Evolutionary conservation across 2,113 vertebrate genomes (phyloP), one percentile per base, ranked within the genome.

Genomic region (Trachemys scripta): DNA sequence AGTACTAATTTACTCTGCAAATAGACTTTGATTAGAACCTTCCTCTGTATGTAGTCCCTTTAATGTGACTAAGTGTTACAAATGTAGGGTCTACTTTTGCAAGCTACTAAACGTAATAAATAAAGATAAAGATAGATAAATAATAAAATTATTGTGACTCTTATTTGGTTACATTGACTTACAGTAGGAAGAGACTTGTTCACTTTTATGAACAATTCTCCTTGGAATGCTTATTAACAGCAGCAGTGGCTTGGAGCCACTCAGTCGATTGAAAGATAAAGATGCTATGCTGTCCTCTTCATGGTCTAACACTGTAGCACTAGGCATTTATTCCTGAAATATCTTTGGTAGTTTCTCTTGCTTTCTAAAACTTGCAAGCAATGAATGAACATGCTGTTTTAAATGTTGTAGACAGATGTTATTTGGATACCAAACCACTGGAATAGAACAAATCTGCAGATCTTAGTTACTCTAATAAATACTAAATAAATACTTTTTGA

Each of bases 351-450:
- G 65, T 87, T 19, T 25, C 24, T 87, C 80, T 92, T 16, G 16
- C 53, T 82, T 62, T 25, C 84, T 51, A 89, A 84, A 94, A 22
- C 80, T 97, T 85, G 54, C 62, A 90, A 69, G 6, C 76, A 84
- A 31, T 9, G 5, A 94, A 80, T 50, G 50, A 69, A 79, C 45
- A 31, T 51, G 59, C 12, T 83, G 27, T 88, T 89, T 83, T 25
- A 54, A 87, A 81, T 6, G 72, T 85, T 90, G 83, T 89, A 79
- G 92, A 76, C 51, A 62, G 92, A 54, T 95, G 83, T 62, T 97
- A 90, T 76, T 96, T 94, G 59, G 81, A n/a, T 94, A 72, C 84
- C 35, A 82, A 93, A 90, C 25, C 2, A 8, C 87, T 82, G 82
- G n/a, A 90, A 94, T 35, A 83, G 22, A 96, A 50, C n/a, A 88